Base-by-base conservation (phyloP, 37 sponge, comb jelly and placozoan species). In the Axinella damicornis region DNA sequence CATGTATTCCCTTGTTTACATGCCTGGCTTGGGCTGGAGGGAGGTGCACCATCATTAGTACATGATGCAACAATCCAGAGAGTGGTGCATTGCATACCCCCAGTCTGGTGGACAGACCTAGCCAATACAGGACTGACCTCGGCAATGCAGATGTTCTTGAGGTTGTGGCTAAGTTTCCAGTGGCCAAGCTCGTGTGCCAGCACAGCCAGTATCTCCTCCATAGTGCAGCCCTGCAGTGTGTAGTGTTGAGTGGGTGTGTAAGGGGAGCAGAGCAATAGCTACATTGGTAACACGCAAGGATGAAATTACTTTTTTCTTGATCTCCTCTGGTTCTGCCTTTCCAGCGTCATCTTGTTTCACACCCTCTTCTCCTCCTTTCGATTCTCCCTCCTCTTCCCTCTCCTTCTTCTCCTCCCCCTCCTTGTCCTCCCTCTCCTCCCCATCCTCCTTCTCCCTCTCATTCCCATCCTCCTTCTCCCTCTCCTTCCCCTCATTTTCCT, bases 151-250 rank as follows among this genome's bases (percentile, higher is more conserved):
- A 80, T 54, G 52, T 84, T 77, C 74, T 94, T 98, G 19, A 94
- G 58, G 27, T 82, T 91, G 65, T 98, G 99, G 57, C 91, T 87
- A 68, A 78, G 77, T 17, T 90, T 87, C 99, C 97, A 96, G 68
- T 98, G 99, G 2, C 99, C 99, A 40, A 98, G 92, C 72, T 98
- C 99, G 72, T 98, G 99, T 53, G 89, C 82, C 74, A 98, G 57
- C 31, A 98, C 95, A 52, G 94, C 97, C 46, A 96, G 56, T 4
- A 98, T 80, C 76, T 98, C 95, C 35, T 94, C 93, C 34, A 73
- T 61, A 68, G 33, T 90, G 64, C 98, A 97, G 0, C 98, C 98
- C 61, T 90, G 82, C 56, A 27, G 53, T 71, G 9, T 69, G 33
- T 69, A n/a, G 22, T 27, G n/a, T 15, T 27, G 68, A 15, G 16